phyloP scores from a whole-genome alignment of 2,888 invertebrate species.

The Dastarcus helophoroides region DNA sequence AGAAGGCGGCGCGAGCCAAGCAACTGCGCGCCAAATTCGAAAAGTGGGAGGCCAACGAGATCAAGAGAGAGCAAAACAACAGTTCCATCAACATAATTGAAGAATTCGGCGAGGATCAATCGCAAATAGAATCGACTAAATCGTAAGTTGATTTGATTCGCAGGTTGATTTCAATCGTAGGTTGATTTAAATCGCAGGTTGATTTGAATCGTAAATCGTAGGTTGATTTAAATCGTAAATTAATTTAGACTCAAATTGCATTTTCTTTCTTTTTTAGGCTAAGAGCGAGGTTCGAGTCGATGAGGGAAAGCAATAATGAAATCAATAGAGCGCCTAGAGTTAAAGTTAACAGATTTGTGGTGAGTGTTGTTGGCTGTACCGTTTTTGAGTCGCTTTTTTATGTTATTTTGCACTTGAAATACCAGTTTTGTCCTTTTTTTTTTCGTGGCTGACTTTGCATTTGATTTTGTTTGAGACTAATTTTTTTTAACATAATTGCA shows the following conservation, averaged over 20 bases:
- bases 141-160: too few species aligned
- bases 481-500: too few species aligned
- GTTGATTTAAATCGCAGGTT: too few species aligned
- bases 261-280: slow-evolving; percentile 43
- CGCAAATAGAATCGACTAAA: slow-evolving; percentile 77
- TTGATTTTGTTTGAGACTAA: too few species aligned
- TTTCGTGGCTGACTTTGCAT: too few species aligned
- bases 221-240: too few species aligned
- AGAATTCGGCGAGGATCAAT: slow-evolving; percentile 49
- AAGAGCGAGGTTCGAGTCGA: slow-evolving; percentile 78
- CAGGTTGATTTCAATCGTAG: too few species aligned
- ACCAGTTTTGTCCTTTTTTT: too few species aligned
- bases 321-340: slow-evolving; percentile 44
- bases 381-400: slow-evolving; percentile 4
- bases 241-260: background rate
- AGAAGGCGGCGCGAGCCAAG: slow-evolving; percentile 69
- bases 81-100: slow-evolving; percentile 27
- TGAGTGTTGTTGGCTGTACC: slow-evolving; percentile 41
- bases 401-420: slow-evolving; percentile 4
- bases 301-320: slow-evolving; percentile 48
- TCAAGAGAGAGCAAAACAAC: slow-evolving; percentile 41
- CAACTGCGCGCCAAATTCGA: slow-evolving; percentile 80
- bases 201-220: too few species aligned
- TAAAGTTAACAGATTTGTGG: slow-evolving; percentile 87
- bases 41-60: slow-evolving; percentile 66